Base-by-base conservation (phyloP, 2,797 vertebrate genomes). In the Lagorchestes hirsutus region DNA sequence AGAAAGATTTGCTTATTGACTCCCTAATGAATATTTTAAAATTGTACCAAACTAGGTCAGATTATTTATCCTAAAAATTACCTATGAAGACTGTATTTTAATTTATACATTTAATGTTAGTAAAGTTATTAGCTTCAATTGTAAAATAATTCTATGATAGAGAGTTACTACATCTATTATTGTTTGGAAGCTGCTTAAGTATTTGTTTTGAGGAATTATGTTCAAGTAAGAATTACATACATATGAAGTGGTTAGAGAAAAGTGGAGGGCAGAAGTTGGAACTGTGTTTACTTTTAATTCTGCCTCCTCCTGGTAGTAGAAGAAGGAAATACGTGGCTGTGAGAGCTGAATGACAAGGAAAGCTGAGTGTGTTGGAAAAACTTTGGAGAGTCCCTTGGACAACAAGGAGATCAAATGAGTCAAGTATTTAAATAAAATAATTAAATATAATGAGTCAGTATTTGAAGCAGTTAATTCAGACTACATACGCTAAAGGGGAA, bases 11-110 rank as follows among this genome's bases (percentile, higher is more conserved):
- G 9, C 29, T 92, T 95, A 96, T 96, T 97, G 5, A 94, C 34
- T 96, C 96, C 92, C 40, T 95, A 56, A 52, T 34, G 28, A 95
- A n/a, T 90, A 62, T 95, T 98, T 97, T 96, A 46, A 95, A 13
- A 93, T 58, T 96, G 40, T 57, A 93, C 14, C 95, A 93, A 97
- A 90, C 55, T 95, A 18, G 67, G n/a, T 96, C 67, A 95, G 91
- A 95, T 50, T 67, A 74, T 54, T 94, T 91, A 93, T 31, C 87
- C 13, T 96, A 93, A 91, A 55, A 54, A 55, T 5, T 22, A 55
- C 46, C 34, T 91, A 46, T 96, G 52, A 57, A 96, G 54, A 96
- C 92, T 95, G 12, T 40, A 57, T 93, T 24, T 94, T 95, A 91
- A 29, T 59, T 94, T 96, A 96, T 24, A 94, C 95, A 82, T 97